Evolutionary conservation across 2,888 invertebrate genomes (phyloP), one percentile per base, ranked within the genome.

Genomic region (Xylota sylvarum): DNA sequence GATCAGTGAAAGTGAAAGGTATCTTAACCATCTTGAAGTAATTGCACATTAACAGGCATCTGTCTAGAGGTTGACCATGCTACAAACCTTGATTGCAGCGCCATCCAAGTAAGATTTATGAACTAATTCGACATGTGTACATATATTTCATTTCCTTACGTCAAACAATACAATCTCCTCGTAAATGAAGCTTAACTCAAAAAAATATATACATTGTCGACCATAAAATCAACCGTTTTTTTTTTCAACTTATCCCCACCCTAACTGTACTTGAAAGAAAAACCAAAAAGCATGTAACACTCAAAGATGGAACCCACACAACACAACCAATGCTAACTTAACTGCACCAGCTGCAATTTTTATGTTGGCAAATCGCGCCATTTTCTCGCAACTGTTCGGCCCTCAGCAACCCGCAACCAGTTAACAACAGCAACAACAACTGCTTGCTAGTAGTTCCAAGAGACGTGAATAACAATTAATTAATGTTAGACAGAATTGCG

Each of bases 381-480:
- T 67, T 52, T 67, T 52, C 14, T 37, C 10, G 32, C 32, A 10
- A 32, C 12, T 17, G 19, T 12, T 35, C 35, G 27, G 32, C 62
- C 37, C 30, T 23, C 50, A 9, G n/a, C 7, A 9, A 30, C 37
- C 14, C 17, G 17, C 32, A 6, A 32, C 6, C 32, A 52, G 37
- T 23, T 30, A 50, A 50, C 27, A 19, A 23, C 23, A 23, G 3
- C 23, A n/a, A 17, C 32, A 7, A 5, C 56, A 4, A 37, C 56
- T 62, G 40, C 37, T 58, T 58, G 17, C 43, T 48, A 55, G 43
- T 12, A 5, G 32, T 32, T 35, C 79, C 46, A 69, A 79, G 60
- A 69, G 46, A 73, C 73, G 12, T 55, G 67, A 79, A 79, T 48
- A 73, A 62, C 67, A 79, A 69, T 79, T 73, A 73, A 73, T 50